Evolutionary conservation across 2,888 invertebrate genomes (phyloP), one percentile per base, ranked within the genome.

Genomic region (Nemotelus nigrinus): DNA sequence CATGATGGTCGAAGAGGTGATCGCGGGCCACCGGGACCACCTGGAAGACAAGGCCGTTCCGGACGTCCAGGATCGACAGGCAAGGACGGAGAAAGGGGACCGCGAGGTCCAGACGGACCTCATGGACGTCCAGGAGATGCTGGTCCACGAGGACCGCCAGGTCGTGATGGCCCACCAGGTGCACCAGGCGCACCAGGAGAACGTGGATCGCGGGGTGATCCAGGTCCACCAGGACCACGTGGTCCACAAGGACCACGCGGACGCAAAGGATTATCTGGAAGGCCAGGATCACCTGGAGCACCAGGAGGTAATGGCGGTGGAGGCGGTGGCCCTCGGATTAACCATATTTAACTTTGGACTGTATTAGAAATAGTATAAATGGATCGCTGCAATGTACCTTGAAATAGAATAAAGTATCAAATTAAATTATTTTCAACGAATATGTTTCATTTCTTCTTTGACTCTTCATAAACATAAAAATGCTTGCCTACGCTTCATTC

Each of bases 41-140:
- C 53, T 43, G 70, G 70, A 55, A 53, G 47, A 43, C 70, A 53
- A 53, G 70, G 70, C 39, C 70, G 70, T n/a, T 44, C 53, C 39
- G 70, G 70, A 55, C 70, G 70, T 55, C 55, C 70, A 41, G 70
- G 70, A 3, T 41, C 70, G 10, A 39, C 70, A 2, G 70, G 70
- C 5, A 39, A 55, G 3, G 70, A 70, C 2, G 70, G 70, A 3
- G 70, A 70, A 55, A 10, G 55, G 44, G 70, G 70, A 10, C 70
- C 70, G 55, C 70, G 70, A 3, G 70, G 70, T 41, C 47, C 70
- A 43, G 70, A 70, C n/a, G 70, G 70, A 8, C 41, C 25, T 8
- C 70, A 53, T 43, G 70, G 70, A 39, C 70, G 70, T 70, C 43
- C 70, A 53, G 70, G 70, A 4, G 70, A 70, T n/a, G 43, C 70